phyloP scores from a whole-genome alignment of 1,140 invertebrate genomes.

The Drosophila asahinai region DNA sequence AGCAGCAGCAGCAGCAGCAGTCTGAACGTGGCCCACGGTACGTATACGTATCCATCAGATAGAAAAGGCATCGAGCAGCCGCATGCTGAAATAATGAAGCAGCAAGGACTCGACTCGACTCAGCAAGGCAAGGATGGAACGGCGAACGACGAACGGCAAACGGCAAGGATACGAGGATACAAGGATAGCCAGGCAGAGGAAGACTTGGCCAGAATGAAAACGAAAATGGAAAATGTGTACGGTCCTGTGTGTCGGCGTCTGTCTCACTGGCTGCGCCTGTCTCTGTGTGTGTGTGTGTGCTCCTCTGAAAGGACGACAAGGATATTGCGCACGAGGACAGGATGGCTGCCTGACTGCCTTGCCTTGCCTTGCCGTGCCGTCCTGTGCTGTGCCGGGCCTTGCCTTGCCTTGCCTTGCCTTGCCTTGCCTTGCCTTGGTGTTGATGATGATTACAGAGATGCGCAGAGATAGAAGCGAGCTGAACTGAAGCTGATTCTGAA shows the following conservation, averaged over 20 bases:
- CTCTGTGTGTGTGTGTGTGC: constrained; percentile 14
- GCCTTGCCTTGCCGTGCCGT: constrained; percentile 34
- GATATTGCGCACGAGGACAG: constrained; percentile 82
- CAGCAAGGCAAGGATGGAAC: constrained; percentile 18
- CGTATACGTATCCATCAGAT: constrained; percentile 83
- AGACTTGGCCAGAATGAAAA: constrained; percentile 77
- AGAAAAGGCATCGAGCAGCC: constrained; percentile 79
- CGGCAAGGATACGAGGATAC: constrained; percentile 40
- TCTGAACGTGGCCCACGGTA: constrained; percentile 65
- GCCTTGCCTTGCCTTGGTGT: constrained; percentile 73
- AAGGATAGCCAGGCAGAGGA: constrained; percentile 41
- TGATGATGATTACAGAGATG: constrained; percentile 83
- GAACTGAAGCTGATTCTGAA: constrained; percentile 48
- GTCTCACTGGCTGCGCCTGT: constrained; percentile 26
- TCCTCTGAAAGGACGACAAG: constrained; percentile 73
- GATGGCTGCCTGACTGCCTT: constrained; percentile 71
- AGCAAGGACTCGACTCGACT: constrained; percentile 78
- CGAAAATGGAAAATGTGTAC: constrained; percentile 79
- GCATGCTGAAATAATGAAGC: constrained; percentile 83
- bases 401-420: constrained; percentile 60
- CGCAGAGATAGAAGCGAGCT: constrained; percentile 74
- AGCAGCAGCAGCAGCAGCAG: constrained; percentile 25
- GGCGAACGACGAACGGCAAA: constrained; percentile 7
- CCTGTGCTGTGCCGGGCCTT: constrained; percentile 19
- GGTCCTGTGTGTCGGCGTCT: constrained; percentile 46